phyloP scores from a whole-genome alignment of 2,888 invertebrate genomes.

The Drosophila neotestacea region DNA sequence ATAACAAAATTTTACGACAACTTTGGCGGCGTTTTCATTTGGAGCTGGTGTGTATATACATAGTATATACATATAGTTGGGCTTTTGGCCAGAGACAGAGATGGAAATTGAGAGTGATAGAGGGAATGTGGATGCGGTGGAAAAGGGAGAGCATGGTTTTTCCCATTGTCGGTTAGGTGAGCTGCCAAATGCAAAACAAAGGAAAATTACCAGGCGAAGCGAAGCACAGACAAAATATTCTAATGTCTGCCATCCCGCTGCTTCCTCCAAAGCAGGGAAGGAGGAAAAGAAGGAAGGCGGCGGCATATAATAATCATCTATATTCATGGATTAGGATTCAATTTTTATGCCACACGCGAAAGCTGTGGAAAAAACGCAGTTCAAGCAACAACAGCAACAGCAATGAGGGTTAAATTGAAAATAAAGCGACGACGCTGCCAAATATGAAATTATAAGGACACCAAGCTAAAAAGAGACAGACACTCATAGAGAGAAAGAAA shows the following conservation, averaged over 20 bases:
- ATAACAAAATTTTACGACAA: slow-evolving; percentile 83
- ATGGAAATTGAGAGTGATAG: not conserved
- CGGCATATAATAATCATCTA: slow-evolving; percentile 85
- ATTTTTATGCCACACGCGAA: slow-evolving; percentile 83
- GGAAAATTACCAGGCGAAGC: slow-evolving; percentile 63
- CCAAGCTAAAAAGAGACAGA: slow-evolving; percentile 21
- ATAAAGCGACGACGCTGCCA: slow-evolving; percentile 61
- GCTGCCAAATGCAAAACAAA: slow-evolving; percentile 76
- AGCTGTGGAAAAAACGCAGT: slow-evolving; percentile 47
- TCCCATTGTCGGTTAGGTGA: slow-evolving; percentile 50
- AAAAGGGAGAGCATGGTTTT: slow-evolving; percentile 13
- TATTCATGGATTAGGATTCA: slow-evolving; percentile 86
- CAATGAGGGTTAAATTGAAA: slow-evolving; percentile 80
- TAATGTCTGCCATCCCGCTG: slow-evolving; percentile 77
- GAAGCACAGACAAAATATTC: slow-evolving; percentile 63
- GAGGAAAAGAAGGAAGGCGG: slow-evolving; percentile 13
- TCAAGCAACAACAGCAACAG: slow-evolving; percentile 14
- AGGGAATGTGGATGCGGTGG: not conserved
- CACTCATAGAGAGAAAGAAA: not conserved
- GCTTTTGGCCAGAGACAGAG: slow-evolving; percentile 11
- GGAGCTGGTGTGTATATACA: slow-evolving; percentile 37
- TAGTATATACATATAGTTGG: slow-evolving; percentile 44
- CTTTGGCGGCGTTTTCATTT: slow-evolving; percentile 78
- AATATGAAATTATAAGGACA: slow-evolving; percentile 64
- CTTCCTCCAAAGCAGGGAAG: slow-evolving; percentile 26